Conservation (phyloP, 2,888 invertebrate genomes). For the Trichopria drosophilae region DNA sequence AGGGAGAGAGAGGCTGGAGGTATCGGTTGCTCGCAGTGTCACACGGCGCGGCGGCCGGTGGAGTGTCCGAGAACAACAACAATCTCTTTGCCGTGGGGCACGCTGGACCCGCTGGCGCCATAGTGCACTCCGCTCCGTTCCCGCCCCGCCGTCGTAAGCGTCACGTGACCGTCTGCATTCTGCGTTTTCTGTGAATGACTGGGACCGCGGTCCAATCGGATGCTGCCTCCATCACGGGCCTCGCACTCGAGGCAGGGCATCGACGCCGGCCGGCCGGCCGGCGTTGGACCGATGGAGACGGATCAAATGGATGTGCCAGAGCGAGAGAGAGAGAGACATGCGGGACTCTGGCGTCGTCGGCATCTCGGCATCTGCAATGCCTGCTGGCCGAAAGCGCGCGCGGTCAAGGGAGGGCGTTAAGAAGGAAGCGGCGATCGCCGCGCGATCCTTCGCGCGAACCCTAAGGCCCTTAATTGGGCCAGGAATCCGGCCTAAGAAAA, state of each 20-base stretch:
- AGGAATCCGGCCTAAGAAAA: constrained; percentile 48
- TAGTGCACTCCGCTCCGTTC: constrained; percentile 33
- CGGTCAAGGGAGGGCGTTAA: constrained; percentile 34
- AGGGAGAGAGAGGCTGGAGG: too few species aligned
- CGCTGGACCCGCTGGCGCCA: constrained; percentile 46
- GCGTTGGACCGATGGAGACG: constrained; percentile 29
- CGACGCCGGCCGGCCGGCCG: constrained; percentile 35
- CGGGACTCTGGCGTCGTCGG: too few species aligned
- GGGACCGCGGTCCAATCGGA: too few species aligned
- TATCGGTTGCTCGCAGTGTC: too few species aligned
- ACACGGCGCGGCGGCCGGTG: constrained; percentile 16
- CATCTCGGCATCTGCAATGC: too few species aligned
- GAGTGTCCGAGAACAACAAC: constrained; percentile 27
- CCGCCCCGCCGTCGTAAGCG: constrained; percentile 35
- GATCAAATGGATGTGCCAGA: constrained; percentile 21
- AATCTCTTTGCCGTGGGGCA: constrained; percentile 39
- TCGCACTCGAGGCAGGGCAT: constrained; percentile 43
- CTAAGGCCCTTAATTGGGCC: constrained; percentile 48
- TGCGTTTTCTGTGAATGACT: constrained; percentile 57
- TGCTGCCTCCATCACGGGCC: too few species aligned
- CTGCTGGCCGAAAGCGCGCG: constrained; percentile 9
- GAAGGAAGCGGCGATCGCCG: constrained; percentile 38
- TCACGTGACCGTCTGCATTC: constrained; percentile 51
- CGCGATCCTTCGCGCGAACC: constrained; percentile 38
- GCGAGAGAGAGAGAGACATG: constrained; percentile 29